Conservation (phyloP, 2,888 invertebrate genomes). For the Resseliella maxima region DNA sequence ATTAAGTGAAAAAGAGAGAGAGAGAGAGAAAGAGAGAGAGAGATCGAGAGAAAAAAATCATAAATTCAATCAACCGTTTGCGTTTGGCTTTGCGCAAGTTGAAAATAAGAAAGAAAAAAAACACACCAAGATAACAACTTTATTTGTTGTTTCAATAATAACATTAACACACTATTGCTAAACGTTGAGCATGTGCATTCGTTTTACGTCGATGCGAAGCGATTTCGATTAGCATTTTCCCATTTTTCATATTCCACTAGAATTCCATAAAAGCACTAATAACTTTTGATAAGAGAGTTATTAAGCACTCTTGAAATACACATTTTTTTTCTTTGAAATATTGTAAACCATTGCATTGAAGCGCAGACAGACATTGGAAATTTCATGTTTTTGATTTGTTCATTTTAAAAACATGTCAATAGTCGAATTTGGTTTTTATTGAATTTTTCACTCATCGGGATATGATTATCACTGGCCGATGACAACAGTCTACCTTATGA, state of each 20-base stretch:
- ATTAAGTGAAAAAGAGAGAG: background rate
- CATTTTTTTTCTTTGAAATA: background rate
- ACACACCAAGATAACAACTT: slow-evolving; percentile 34
- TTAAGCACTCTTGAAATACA: background rate
- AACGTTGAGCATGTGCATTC: slow-evolving; percentile 7
- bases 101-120: background rate
- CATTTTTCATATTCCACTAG: slow-evolving; percentile 30
- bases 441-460: background rate
- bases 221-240: slow-evolving; percentile 1
- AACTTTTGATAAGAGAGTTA: slow-evolving; percentile 23
- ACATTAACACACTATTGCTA: slow-evolving; percentile 48
- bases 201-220: background rate
- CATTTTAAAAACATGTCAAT: slow-evolving; percentile 15
- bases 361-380: too few relatives aligned
- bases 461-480: background rate
- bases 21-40: background rate
- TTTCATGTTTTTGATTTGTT: background rate
- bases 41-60: background rate
- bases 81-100: background rate
- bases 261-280: background rate
- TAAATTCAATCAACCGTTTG: slow-evolving; percentile 50
- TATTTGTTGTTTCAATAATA: slow-evolving; percentile 39
- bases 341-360: background rate
- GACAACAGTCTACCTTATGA: background rate
- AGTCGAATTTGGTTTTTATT: background rate